phyloP scores from a whole-genome alignment of 92 coral and sea anemone species.

The Epizoanthus scotinus region DNA sequence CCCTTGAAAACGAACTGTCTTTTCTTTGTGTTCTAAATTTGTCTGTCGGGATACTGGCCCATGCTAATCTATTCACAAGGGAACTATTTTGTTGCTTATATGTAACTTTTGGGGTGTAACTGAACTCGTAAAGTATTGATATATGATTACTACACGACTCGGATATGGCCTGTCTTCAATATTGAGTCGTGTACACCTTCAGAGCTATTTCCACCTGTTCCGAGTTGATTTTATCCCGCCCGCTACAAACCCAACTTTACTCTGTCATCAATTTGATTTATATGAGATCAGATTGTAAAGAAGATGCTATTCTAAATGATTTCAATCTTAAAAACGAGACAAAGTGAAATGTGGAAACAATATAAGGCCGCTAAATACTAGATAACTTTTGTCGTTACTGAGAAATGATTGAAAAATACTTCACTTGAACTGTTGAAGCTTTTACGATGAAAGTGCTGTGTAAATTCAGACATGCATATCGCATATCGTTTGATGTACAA shows the following conservation, averaged over 20 bases:
- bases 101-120: not conserved
- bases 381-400: not conserved
- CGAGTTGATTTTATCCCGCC: not conserved
- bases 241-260: not conserved
- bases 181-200: not conserved
- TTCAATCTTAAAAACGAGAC: not conserved
- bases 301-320: not conserved
- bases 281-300: slow-evolving; percentile 1
- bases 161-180: not conserved
- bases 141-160: not conserved
- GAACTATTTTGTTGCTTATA: not conserved
- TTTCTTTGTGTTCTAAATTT: too few relatives aligned
- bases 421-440: slow-evolving; percentile 15
- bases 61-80: not conserved
- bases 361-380: not conserved
- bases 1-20: too few relatives aligned
- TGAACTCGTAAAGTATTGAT: not conserved
- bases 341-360: not conserved
- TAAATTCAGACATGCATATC: slow-evolving; percentile 2
- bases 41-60: not conserved
- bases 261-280: slow-evolving; percentile 17
- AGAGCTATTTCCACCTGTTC: not conserved
- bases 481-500: slow-evolving; percentile 1
- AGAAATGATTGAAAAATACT: not conserved
- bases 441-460: slow-evolving; percentile 12